Base-by-base conservation (phyloP, 1,140 invertebrate species). In the Leptinotarsa lineolata region DNA sequence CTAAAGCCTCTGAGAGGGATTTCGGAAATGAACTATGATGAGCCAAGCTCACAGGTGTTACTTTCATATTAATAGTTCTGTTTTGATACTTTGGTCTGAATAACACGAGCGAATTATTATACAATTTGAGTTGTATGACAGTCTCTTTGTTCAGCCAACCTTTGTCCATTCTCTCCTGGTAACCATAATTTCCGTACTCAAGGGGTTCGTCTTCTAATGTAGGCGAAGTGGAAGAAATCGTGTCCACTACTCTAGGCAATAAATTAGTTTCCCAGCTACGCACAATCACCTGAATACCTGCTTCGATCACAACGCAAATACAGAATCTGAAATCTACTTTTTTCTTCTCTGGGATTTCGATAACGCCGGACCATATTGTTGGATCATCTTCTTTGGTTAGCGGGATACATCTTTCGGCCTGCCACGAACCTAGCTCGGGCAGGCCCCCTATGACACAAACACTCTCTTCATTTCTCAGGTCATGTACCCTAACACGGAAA, bases 101-200 rank as follows among this genome's bases (percentile, higher is more conserved):
- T 65, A 97, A 88, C 72, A 91, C 76, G 72, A 97, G 90, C 2
- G 96, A 93, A 81, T 92, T 92, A 78, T 93, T 92, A 79, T 91
- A 92, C 79, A 97, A 87, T 84, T 96, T 95, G 63, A 98, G 90
- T 84, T 97, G 95, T 64, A 97, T 88, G 66, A 95, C 87, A 44
- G 92, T 92, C 83, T 97, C 94, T 72, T 91, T 89, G 24, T 92
- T 96, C 1, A 98, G 85, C 96, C 96, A 98, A 0, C 96, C 96
- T 67, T 89, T 89, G 79, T 93, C 92, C 13, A 95, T 86, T 76
- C 89, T 90, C 39, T 86, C 85, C 54, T 86, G 85, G 20, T 89
- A 87, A 81, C 90, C 89, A 83, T 90, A 88, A 74, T 87, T 86
- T 18, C 94, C 83, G 75, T 83, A 83, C 22, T 59, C 69, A 18